These are phyloP conservation scores for Noctua janthe DNA, from an alignment of 2,888 invertebrate species.

Conservation along the genomic window DNA sequence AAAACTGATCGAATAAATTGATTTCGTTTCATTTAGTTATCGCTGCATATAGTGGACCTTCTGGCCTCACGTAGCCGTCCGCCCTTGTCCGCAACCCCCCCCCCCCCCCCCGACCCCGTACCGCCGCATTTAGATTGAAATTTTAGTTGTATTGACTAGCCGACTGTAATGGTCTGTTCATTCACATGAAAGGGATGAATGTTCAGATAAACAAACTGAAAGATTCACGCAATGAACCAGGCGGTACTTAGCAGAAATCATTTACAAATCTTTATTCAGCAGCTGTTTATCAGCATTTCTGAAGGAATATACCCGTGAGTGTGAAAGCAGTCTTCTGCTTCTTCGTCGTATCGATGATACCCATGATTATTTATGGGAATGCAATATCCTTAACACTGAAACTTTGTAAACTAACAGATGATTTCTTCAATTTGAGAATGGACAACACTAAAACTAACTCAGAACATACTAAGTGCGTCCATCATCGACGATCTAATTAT, in stretches of 20 bases:
- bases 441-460: not conserved
- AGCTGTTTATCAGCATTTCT: not conserved
- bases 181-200: conserved; percentile 1
- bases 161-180: conserved; percentile 37
- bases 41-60: conserved; percentile 16
- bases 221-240: not conserved
- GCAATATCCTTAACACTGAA: not conserved
- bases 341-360: not conserved
- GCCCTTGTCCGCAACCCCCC: too few relatives aligned
- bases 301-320: too few relatives aligned
- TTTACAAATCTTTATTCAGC: not conserved
- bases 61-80: not conserved
- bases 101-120: too few relatives aligned
- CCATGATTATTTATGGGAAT: not conserved
- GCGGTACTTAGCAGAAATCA: not conserved
- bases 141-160: conserved; percentile 44
- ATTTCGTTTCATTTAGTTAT: not conserved
- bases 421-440: not conserved
- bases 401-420: not conserved
- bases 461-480: not conserved
- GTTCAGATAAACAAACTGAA: not conserved
- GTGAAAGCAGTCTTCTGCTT: too few relatives aligned
- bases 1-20: not conserved
- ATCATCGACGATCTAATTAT: not conserved
- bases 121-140: conserved; percentile 23